A percentile compares a stretch with the other conserved stretches of the same genome.
These are phyloP conservation scores for Thereva unica DNA, from an alignment of 2,888 invertebrate species.

Conservation along the genomic window DNA sequence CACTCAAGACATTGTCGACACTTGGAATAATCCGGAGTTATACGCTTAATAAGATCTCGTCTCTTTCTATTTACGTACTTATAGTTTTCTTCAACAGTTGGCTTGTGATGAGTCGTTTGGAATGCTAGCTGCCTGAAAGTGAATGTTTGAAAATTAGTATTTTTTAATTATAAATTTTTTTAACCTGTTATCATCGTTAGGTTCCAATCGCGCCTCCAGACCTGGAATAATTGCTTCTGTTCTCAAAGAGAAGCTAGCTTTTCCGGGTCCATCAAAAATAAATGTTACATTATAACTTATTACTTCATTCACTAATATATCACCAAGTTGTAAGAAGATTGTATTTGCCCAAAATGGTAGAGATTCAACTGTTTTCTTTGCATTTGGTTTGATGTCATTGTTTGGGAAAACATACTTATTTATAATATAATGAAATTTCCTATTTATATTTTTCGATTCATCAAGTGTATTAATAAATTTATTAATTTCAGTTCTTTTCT, in stretches of 20 bases:
- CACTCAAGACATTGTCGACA: constrained; percentile 40
- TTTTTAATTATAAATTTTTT: no score
- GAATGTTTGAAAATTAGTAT: no score
- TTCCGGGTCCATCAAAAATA: constrained; percentile 53
- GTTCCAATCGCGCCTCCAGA: constrained; percentile 47
- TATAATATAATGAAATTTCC: constrained; percentile 46
- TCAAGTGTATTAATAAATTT: constrained; percentile 47
- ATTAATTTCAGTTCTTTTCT: constrained; percentile 49
- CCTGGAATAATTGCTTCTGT: constrained; percentile 50
- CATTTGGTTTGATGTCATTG: no score
- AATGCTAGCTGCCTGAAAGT: no score
- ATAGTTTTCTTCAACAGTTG: neutral
- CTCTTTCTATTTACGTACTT: neutral
- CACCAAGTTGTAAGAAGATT: constrained; percentile 47
- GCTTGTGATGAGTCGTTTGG: no score
- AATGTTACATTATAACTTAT: constrained; percentile 46
- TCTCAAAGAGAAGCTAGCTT: constrained; percentile 50
- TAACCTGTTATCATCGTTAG: no score
- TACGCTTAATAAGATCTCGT: neutral
- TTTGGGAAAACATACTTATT: constrained; percentile 41
- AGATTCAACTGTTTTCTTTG: no score
- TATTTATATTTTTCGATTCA: constrained; percentile 38
- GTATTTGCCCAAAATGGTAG: constrained; percentile 45
- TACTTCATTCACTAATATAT: constrained; percentile 44
- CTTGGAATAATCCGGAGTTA: neutral